Conservation (phyloP, 2,888 invertebrate genomes). For the Campoplex nolae region DNA sequence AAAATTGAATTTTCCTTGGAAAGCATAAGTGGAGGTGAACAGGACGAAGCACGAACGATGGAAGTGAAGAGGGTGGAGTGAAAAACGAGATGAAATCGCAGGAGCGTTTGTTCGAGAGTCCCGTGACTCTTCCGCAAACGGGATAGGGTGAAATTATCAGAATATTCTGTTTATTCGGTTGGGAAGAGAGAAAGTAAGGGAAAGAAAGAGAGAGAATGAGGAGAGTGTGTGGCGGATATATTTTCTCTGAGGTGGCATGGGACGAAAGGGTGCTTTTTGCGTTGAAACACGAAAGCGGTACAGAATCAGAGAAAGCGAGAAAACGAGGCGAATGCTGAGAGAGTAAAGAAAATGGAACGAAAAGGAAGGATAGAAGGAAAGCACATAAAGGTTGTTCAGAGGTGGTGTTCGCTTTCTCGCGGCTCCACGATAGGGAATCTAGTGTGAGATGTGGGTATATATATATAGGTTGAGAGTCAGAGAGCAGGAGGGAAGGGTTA, state of each 20-base stretch:
- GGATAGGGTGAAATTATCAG: conserved; percentile 80
- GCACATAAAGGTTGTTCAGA: conserved; percentile 73
- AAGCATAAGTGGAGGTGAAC: conserved; percentile 48
- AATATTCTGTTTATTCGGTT: conserved; percentile 83
- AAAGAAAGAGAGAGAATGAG: conserved; percentile 60
- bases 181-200: conserved; percentile 40
- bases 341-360: conserved; percentile 86
- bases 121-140: conserved; percentile 62
- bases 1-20: conserved; percentile 47
- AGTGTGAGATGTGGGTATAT: conserved; percentile 22
- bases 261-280: conserved; percentile 70
- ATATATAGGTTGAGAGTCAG: conserved; percentile 68
- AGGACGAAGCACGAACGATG: conserved; percentile 33
- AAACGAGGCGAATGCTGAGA: conserved; percentile 82
- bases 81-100: conserved; percentile 61
- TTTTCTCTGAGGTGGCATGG: conserved; percentile 51
- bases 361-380: conserved; percentile 68
- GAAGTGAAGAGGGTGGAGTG: conserved; percentile 48
- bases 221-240: conserved; percentile 61
- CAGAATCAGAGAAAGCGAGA: conserved; percentile 83
- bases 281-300: conserved; percentile 84
- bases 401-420: conserved; percentile 61
- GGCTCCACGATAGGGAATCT: conserved; percentile 42
- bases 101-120: conserved; percentile 57
- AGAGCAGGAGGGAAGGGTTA: conserved; percentile 76